Evolutionary conservation across 2,113 vertebrate species (phyloP).

Genomic region (Amphiprion ocellaris): DNA sequence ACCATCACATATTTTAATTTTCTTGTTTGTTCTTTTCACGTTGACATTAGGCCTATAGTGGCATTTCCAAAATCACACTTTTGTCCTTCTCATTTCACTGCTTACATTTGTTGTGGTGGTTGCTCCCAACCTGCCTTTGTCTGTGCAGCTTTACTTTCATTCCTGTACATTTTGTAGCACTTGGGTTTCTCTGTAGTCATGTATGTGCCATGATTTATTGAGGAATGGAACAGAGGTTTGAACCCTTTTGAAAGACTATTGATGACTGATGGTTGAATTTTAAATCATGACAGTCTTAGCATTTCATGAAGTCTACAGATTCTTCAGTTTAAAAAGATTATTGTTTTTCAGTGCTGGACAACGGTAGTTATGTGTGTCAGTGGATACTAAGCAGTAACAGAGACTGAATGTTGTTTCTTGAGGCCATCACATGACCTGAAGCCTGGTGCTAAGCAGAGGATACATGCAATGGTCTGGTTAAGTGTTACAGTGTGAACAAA

Average conservation of each 20-base stretch:
- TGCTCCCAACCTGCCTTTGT: slow-evolving; percentile 46
- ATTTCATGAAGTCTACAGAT: slow-evolving; percentile 36
- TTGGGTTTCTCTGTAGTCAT: slow-evolving; percentile 46
- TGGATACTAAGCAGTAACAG: slow-evolving; percentile 35
- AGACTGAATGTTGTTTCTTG: slow-evolving; percentile 58
- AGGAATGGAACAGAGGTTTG: slow-evolving; percentile 5
- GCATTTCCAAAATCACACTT: not conserved
- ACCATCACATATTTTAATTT: not conserved
- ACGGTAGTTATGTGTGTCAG: slow-evolving; percentile 12
- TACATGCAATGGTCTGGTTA: slow-evolving; percentile 6
- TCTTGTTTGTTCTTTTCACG: not conserved
- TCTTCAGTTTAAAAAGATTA: not conserved
- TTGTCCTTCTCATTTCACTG: slow-evolving; percentile 23
- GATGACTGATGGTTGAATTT: slow-evolving; percentile 20
- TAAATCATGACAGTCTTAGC: slow-evolving; percentile 36
- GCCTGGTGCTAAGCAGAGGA: slow-evolving; percentile 64
- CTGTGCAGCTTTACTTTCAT: slow-evolving; percentile 31
- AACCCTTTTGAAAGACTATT: slow-evolving; percentile 5
- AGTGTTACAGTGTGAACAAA: slow-evolving; percentile 45
- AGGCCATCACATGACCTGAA: slow-evolving; percentile 45
- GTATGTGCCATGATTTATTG: slow-evolving; percentile 50
- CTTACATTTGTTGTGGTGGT: slow-evolving; percentile 19
- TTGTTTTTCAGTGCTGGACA: slow-evolving; percentile 8
- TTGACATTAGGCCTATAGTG: not conserved
- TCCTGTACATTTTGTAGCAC: slow-evolving; percentile 25